Base-by-base conservation (phyloP, 2,888 invertebrate genomes). In the Microctonus brassicae region DNA sequence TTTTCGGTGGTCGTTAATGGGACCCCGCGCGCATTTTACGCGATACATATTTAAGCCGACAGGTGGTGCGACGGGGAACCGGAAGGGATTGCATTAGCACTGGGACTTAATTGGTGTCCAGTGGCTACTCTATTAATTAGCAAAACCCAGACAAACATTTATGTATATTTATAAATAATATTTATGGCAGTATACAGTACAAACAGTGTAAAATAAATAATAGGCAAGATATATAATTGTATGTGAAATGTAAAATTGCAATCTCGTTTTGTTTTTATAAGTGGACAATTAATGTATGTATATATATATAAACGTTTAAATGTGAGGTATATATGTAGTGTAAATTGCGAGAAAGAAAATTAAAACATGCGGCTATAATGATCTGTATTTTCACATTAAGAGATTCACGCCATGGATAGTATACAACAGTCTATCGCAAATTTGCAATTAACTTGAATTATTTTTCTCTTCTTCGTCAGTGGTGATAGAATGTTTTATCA, bases 71-170 rank as follows among this genome's bases (percentile, higher is more conserved):
- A 61, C 55, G 61, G 53, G 29, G 55, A 53, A 66, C 68, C 61
- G 33, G 62, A 24, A 29, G 62, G 64, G 66, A 47, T 52, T 62
- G 66, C 61, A 61, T 68, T 69, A 70, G 52, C 26, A 42, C 42
- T 67, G 60, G 64, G 67, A 72, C 70, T 63, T 76, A 76, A 76
- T 77, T 73, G 76, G 70, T 52, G 75, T 73, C 76, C 74, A 68
- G 77, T 75, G 75, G 71, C 73, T 75, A 71, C 76, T 77, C 75
- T 73, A 76, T 77, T 77, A 77, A 77, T 77, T 77, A 75, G 62
- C 24, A 67, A 24, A 63, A 47, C 47, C 65, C 47, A 52, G 53
- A 57, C 24, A 68, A 70, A 73, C 58, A 47, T 61, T 58, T 55
- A 61, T 62, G 6, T 13, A 60, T 55, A 75, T 63, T 68, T 39